Percentiles rank a stretch among this genome's conserved stretches.
These are phyloP conservation scores for Numenius arquata DNA, from an alignment of 2,113 vertebrate genomes.

Conservation along the genomic window DNA sequence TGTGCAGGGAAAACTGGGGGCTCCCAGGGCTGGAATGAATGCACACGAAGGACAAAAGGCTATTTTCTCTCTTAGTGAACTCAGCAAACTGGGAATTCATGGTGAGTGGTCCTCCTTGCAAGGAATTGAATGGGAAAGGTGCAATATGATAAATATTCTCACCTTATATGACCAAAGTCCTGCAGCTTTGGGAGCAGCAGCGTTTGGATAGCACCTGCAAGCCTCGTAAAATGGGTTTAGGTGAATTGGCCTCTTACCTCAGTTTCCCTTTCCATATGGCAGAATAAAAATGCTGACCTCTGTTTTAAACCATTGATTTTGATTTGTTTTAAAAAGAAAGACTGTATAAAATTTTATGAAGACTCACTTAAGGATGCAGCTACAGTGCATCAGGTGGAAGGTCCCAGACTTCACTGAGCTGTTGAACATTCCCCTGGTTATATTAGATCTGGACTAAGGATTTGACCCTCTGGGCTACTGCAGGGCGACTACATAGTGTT, in stretches of 20 bases:
- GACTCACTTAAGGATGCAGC: not conserved
- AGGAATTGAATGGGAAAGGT: not conserved
- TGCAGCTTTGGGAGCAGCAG: not conserved
- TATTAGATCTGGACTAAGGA: not conserved
- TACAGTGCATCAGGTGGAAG: not conserved
- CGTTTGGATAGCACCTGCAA: not conserved
- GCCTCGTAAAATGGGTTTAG: fast-evolving
- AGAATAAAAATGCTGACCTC: not conserved
- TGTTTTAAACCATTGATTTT: not conserved
- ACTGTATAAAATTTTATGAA: not conserved
- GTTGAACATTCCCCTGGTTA: not conserved
- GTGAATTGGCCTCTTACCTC: not conserved
- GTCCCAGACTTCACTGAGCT: not conserved
- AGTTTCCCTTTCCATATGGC: not conserved
- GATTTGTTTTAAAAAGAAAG: not conserved
- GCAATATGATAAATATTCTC: not conserved
- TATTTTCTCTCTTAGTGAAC: not conserved
- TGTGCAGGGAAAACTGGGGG: not conserved
- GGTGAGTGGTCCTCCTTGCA: not conserved
- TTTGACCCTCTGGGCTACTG: not conserved
- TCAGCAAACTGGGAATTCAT: not conserved
- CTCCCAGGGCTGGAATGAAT: not conserved
- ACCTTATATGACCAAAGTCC: no score
- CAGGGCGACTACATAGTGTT: not conserved
- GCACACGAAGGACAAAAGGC: not conserved